These are phyloP conservation scores for Polypterus senegalus DNA, from an alignment of 2,113 vertebrate genomes.

Conservation along the genomic window DNA sequence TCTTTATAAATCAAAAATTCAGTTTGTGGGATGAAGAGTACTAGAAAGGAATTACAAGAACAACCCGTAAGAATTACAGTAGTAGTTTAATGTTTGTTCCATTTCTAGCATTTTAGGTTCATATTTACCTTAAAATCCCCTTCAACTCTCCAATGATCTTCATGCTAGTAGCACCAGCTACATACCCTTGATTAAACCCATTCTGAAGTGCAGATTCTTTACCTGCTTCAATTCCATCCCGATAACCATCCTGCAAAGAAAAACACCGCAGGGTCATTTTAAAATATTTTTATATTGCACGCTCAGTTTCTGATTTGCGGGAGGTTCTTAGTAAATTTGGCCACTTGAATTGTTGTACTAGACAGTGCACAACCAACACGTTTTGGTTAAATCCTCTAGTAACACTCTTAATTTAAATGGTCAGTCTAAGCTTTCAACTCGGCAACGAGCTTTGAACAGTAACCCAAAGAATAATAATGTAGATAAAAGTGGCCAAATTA, in stretches of 20 bases:
- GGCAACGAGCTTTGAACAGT: too few species aligned
- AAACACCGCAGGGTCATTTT: conserved; percentile 4
- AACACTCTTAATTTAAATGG: too few species aligned
- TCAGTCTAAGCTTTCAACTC: too few species aligned
- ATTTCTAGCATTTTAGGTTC: neutral
- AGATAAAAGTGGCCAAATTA: too few species aligned
- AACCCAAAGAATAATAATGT: too few species aligned
- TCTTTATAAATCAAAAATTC: neutral
- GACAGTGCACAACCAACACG: too few species aligned
- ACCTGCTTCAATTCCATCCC: conserved; percentile 72
- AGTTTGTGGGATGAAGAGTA: conserved; percentile 6
- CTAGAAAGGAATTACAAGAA: neutral
- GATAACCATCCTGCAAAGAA: conserved; percentile 71
- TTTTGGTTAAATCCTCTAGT: too few species aligned
- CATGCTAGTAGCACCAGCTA: conserved; percentile 56
- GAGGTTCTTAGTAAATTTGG: too few species aligned
- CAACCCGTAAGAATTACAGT: neutral
- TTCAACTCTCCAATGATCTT: conserved; percentile 60
- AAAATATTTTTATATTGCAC: too few species aligned
- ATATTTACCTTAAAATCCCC: conserved; percentile 70
- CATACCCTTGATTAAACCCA: conserved; percentile 76
- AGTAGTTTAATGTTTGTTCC: neutral
- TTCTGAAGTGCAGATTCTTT: conserved; percentile 66
- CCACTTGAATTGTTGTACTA: too few species aligned
- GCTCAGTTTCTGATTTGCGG: too few species aligned